Conservation (phyloP, 2,113 vertebrate species). For the Mus pahari region DNA sequence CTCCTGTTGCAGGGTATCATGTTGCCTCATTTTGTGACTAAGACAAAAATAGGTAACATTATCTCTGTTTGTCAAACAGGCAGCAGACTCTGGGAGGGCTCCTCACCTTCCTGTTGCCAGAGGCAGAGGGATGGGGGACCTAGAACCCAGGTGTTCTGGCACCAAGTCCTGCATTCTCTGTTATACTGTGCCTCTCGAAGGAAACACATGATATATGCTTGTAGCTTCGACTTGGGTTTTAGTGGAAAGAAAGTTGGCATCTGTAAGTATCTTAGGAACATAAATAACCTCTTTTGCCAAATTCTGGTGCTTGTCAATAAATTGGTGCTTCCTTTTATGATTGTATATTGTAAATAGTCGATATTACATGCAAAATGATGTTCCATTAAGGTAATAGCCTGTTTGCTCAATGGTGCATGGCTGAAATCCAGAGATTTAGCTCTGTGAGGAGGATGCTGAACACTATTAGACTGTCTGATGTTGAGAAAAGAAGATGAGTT, state of each 20-base stretch:
- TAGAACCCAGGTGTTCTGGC: slow-evolving; percentile 59
- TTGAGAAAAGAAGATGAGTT: slow-evolving; percentile 34
- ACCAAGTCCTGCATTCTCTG: neutral
- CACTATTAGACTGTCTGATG: slow-evolving; percentile 56
- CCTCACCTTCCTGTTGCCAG: neutral
- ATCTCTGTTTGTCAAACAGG: slow-evolving; percentile 60
- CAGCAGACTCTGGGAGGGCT: slow-evolving; percentile 36
- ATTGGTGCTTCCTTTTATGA: slow-evolving; percentile 42
- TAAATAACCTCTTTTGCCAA: slow-evolving; percentile 21
- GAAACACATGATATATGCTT: slow-evolving; percentile 2
- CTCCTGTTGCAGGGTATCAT: slow-evolving; percentile 32
- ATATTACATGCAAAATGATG: slow-evolving; percentile 41
- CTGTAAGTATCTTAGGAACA: slow-evolving; percentile 38
- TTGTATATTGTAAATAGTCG: slow-evolving; percentile 48
- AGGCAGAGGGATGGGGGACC: neutral
- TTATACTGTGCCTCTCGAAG: slow-evolving; percentile 20
- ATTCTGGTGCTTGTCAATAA: slow-evolving; percentile 37
- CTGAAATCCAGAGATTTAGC: slow-evolving; percentile 51
- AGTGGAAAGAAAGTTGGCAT: slow-evolving; percentile 33
- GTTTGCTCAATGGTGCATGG: slow-evolving; percentile 27
- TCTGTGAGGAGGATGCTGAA: slow-evolving; percentile 15
- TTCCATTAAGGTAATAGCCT: slow-evolving; percentile 51
- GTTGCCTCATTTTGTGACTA: slow-evolving; percentile 68
- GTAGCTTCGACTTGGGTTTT: slow-evolving; percentile 19
- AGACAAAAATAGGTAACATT: slow-evolving; percentile 70